Conservation (phyloP, 1,140 invertebrate species). For the Magallana gigas region DNA sequence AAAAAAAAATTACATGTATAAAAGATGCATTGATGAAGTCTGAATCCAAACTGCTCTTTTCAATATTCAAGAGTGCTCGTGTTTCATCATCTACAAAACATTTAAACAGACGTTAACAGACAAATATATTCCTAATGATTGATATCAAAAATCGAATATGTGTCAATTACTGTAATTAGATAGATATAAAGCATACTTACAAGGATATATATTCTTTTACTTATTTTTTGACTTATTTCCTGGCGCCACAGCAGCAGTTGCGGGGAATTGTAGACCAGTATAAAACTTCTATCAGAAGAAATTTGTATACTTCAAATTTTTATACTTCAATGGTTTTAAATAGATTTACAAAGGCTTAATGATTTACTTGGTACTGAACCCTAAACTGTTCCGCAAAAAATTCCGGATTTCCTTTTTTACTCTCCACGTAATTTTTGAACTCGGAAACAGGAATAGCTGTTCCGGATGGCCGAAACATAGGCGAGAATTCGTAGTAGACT, state of each 20-base stretch:
- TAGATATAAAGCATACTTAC: not conserved
- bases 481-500: not conserved
- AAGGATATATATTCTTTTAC: not conserved
- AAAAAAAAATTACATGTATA: not conserved
- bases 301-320: too few relatives aligned
- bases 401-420: not conserved
- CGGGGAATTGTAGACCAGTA: not conserved
- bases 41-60: not conserved
- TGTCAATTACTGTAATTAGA: too few relatives aligned
- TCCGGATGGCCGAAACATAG: not conserved
- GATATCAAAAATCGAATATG: too few relatives aligned
- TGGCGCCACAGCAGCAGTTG: not conserved
- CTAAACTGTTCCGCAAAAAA: not conserved
- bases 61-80: not conserved
- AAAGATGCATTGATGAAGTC: not conserved
- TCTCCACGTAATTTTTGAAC: not conserved
- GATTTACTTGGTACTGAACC: not conserved
- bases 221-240: not conserved
- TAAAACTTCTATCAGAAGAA: not conserved
- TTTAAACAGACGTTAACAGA: not conserved
- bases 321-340: too few relatives aligned
- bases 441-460: not conserved
- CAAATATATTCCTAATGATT: too few relatives aligned
- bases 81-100: not conserved
- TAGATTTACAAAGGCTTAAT: too few relatives aligned